Percentiles rank a stretch among this genome's conserved stretches.
Evolutionary conservation across 2,888 invertebrate genomes (phyloP).

Genomic region (Cylloceria caligata): DNA sequence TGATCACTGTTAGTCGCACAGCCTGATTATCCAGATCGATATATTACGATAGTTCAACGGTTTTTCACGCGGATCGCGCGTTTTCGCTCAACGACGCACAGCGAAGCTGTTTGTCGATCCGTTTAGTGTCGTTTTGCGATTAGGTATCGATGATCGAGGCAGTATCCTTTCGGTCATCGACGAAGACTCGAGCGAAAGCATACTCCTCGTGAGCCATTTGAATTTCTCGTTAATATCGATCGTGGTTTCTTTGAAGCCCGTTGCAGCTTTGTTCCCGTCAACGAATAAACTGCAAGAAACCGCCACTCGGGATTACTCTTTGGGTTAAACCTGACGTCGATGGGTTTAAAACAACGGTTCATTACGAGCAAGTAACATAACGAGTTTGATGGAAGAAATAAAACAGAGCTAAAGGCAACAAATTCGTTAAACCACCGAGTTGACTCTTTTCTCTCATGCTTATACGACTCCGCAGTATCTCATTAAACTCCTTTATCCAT

Average conservation of each 20-base stretch:
- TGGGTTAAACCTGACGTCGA: constrained; percentile 62
- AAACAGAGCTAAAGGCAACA: constrained; percentile 41
- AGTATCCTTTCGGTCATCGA: constrained; percentile 29
- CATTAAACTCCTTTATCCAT: constrained; percentile 43
- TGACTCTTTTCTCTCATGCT: constrained; percentile 33
- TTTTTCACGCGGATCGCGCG: background rate
- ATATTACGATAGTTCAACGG: constrained; percentile 19
- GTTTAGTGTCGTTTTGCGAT: constrained; percentile 45
- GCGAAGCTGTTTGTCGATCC: constrained; percentile 53
- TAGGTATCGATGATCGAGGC: constrained; percentile 6
- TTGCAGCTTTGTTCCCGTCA: background rate
- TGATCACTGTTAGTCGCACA: constrained; percentile 25
- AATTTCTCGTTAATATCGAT: constrained; percentile 28
- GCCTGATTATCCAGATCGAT: constrained; percentile 37
- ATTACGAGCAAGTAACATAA: constrained; percentile 3
- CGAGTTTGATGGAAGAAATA: constrained; percentile 11
- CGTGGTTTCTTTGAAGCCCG: constrained; percentile 2
- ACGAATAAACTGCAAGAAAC: constrained; percentile 26
- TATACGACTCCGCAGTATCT: constrained; percentile 24
- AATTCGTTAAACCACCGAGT: constrained; percentile 43
- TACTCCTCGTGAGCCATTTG: constrained; percentile 14
- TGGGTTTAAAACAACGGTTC: constrained; percentile 25
- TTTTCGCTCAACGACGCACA: constrained; percentile 43
- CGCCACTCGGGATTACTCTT: constrained; percentile 57
- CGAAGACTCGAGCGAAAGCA: constrained; percentile 22